Conservation (phyloP, 1,140 invertebrate species). For the Popillia japonica region DNA sequence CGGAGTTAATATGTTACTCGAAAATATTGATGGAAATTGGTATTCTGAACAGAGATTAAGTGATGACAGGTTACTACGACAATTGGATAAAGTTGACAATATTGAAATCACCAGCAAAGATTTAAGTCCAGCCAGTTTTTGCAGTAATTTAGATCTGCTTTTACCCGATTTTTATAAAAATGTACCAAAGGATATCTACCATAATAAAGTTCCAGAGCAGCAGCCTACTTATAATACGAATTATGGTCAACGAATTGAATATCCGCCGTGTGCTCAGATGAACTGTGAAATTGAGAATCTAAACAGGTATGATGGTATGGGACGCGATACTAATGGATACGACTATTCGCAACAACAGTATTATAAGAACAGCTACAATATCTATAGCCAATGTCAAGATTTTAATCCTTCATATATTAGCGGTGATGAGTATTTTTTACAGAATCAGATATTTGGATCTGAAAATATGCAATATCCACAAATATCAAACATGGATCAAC, state of each 20-base stretch:
- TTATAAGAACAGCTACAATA: constrained; percentile 19
- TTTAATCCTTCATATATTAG: constrained; percentile 11
- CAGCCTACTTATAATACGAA: not conserved
- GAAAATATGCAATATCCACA: constrained; percentile 37
- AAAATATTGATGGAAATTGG: constrained; percentile 4
- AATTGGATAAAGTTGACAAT: constrained; percentile 49
- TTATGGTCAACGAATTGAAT: constrained; percentile 42
- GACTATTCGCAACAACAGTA: not conserved
- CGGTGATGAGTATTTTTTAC: not conserved
- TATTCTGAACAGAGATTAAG: constrained; percentile 37
- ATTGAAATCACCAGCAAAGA: constrained; percentile 54
- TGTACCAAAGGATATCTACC: constrained; percentile 14
- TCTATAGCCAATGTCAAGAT: constrained; percentile 7
- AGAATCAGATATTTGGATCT: not conserved
- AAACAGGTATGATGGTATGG: not conserved
- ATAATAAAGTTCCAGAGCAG: not conserved
- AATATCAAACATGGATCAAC: constrained; percentile 44
- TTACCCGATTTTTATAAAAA: constrained; percentile 47
- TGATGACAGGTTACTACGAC: constrained; percentile 40
- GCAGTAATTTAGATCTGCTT: constrained; percentile 49
- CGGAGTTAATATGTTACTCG: not conserved
- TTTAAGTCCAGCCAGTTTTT: constrained; percentile 52
- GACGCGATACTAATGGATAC: not conserved
- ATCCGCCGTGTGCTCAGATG: constrained; percentile 53
- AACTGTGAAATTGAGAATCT: not conserved